Evolutionary conservation across 2,113 vertebrate genomes (phyloP), one percentile per base, ranked within the genome.

Genomic region (Centropus bengalensis): DNA sequence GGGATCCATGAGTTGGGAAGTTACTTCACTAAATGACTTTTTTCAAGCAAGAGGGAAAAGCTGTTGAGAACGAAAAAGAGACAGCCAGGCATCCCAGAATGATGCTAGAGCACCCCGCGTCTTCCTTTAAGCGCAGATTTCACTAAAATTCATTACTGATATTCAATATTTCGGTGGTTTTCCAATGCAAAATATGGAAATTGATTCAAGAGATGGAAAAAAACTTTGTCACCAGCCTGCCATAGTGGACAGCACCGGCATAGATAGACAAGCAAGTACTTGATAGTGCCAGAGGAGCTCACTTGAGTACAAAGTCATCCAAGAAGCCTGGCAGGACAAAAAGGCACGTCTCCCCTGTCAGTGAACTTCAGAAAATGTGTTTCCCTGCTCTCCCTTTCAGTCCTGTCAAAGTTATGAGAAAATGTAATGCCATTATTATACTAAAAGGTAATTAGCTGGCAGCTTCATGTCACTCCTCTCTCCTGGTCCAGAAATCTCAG

Each of bases 41-140:
- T 21, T 47, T 60, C 13, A 33, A 52, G 22, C 27, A 19, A 67
- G 52, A 76, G 26, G 9, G 32, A 13, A 84, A 62, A 81, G 18
- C 7, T 0, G 1, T n/a, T 38, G 21, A 47, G 54, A 38, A 49
- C 12, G 8, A 22, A 38, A 84, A 82, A 71, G 1, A 63, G 5
- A 6, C 8, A 4, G 6, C 9, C 12, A 63, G 44, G 11, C 45
- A 69, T 42, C 55, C 45, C 54, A 55, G 55, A 70, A 73, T 10
- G 55, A 49, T 10, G 32, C 3, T 26, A 24, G 36, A 27, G 5
- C 9, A 68, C 10, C 15, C 73, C 4, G 8, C 0, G 4, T 18
- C 59, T 26, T 52, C 40, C 58, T 60, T 36, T 42, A 21, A 56
- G 8, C 24, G 14, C 3, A 13, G 13, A 7, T 59, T 51, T 69